Evolutionary conservation across 2,113 vertebrate genomes (phyloP).

Genomic region (Syngnathoides biaculeatus): DNA sequence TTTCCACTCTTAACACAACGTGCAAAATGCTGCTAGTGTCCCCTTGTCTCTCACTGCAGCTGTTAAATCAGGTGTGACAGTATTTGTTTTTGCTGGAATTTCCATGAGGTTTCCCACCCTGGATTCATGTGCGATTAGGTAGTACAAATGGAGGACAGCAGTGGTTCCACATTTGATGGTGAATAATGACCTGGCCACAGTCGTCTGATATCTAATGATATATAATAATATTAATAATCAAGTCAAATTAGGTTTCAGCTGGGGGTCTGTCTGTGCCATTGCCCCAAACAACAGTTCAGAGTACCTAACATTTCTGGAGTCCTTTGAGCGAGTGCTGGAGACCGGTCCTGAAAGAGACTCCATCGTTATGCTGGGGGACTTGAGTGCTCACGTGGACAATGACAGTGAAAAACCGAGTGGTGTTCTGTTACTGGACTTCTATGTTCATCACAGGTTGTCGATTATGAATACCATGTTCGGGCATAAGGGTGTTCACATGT

Average conservation of each 20-base stretch:
- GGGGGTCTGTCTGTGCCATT: too few relatives aligned
- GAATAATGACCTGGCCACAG: neutral
- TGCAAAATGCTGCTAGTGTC: conserved; percentile 11
- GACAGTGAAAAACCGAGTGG: too few relatives aligned
- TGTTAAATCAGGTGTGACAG: conserved; percentile 32
- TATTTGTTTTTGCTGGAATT: conserved; percentile 36
- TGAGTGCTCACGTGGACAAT: too few relatives aligned
- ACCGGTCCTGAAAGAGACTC: too few relatives aligned
- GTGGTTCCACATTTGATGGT: neutral
- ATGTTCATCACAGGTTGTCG: too few relatives aligned
- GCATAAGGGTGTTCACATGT: too few relatives aligned
- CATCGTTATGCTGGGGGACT: too few relatives aligned
- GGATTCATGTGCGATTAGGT: neutral
- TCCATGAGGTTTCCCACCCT: conserved; percentile 5
- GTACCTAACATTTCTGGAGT: too few relatives aligned
- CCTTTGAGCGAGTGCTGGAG: too few relatives aligned
- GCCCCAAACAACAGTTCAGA: too few relatives aligned
- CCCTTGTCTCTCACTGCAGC: conserved; percentile 12
- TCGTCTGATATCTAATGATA: neutral
- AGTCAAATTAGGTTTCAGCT: neutral
- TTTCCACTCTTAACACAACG: conserved; percentile 35
- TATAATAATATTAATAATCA: neutral
- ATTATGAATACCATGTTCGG: too few relatives aligned
- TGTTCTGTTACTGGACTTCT: too few relatives aligned
- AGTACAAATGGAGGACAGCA: conserved; percentile 10